A percentile compares a stretch with the other conserved stretches of the same genome.
phyloP scores from a whole-genome alignment of 1,140 invertebrate genomes.

The Bathynomus jamesi region DNA sequence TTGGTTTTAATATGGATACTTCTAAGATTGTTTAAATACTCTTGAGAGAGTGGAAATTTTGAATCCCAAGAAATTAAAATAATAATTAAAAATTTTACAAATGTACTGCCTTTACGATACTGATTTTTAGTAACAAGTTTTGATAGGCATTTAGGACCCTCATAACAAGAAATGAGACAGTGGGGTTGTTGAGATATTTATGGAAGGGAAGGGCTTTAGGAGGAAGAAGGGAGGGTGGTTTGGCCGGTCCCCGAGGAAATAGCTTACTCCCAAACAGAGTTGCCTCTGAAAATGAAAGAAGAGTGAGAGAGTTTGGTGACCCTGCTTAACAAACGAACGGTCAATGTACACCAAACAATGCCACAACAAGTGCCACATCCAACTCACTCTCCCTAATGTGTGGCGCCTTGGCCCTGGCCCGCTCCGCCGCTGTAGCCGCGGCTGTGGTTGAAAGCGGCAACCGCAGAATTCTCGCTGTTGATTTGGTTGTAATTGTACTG shows the following conservation, averaged over 20 bases:
- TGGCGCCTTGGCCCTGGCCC: background rate
- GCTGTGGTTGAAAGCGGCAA: background rate
- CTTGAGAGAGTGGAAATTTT: too few relatives aligned
- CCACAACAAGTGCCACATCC: background rate
- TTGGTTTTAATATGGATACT: too few relatives aligned
- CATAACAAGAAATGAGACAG: background rate
- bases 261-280: background rate
- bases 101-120: background rate
- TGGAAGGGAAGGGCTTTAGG: background rate
- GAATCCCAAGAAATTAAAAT: too few relatives aligned
- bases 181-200: background rate
- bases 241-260: background rate
- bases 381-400: background rate
- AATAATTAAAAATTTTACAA: too few relatives aligned
- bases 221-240: background rate
- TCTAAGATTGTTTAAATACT: too few relatives aligned
- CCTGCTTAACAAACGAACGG: too few relatives aligned
- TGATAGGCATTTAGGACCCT: background rate
- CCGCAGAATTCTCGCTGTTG: background rate
- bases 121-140: too few relatives aligned
- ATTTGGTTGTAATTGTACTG: background rate
- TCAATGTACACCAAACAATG: background rate
- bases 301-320: too few relatives aligned
- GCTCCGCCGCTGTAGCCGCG: background rate
- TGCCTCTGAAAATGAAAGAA: background rate